Evolutionary conservation across 92 coral and sea anemone species (phyloP).

Genomic region (Palythoa grandiflora): DNA sequence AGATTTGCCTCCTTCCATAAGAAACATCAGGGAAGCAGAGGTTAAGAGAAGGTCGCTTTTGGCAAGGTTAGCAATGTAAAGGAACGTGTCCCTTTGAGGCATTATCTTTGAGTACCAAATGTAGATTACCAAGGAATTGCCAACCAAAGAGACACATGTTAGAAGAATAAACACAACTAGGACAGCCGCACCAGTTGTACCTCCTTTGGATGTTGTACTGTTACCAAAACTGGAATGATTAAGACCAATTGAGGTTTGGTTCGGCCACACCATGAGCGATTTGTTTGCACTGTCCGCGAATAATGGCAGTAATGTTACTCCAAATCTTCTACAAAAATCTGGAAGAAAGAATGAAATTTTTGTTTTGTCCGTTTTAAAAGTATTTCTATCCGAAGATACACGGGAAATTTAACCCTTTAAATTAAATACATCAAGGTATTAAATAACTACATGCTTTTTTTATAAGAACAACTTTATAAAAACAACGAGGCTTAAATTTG

Average conservation of each 20-base stretch:
- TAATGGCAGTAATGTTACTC: not conserved
- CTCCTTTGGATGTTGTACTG: not conserved
- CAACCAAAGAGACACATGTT: not conserved
- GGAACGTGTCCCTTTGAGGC: not conserved
- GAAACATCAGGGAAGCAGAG: not conserved
- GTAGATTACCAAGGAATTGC: conserved; percentile 7
- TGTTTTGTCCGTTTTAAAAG: no score
- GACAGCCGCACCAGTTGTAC: not conserved
- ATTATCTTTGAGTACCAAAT: not conserved
- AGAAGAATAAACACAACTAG: not conserved
- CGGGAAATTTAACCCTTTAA: no score
- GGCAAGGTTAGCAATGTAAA: not conserved
- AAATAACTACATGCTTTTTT: no score
- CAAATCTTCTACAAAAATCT: not conserved
- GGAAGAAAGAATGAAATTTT: not conserved
- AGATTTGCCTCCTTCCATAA: not conserved
- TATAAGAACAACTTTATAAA: no score
- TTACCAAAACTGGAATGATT: not conserved
- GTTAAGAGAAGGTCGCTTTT: conserved; percentile 3
- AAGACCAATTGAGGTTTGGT: not conserved
- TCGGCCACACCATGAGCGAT: not conserved
- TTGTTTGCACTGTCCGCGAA: not conserved
- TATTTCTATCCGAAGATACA: no score
- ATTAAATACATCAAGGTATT: no score
- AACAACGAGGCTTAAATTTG: no score